These are phyloP conservation scores for Mnemiopsis leidyi DNA, from an alignment of 37 sponge, comb jelly and placozoan species.

Conservation along the genomic window DNA sequence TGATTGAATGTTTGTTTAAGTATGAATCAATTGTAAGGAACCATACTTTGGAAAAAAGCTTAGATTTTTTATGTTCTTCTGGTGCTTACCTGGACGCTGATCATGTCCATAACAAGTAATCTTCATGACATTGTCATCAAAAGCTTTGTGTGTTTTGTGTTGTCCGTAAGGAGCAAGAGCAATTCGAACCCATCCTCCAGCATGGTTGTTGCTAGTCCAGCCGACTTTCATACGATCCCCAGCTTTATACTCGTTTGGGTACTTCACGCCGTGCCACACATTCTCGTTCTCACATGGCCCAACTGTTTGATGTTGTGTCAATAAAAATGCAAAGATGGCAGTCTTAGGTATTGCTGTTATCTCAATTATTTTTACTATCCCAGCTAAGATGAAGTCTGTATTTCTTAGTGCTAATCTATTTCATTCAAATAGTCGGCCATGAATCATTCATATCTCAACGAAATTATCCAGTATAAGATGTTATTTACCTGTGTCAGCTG, in stretches of 20 bases:
- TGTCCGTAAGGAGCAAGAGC: constrained; percentile 20
- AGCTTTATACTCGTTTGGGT: constrained; percentile 30
- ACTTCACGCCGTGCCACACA: constrained; percentile 35
- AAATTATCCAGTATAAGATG: no score
- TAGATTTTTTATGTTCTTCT: not conserved
- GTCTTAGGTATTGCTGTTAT: no score
- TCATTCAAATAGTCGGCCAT: no score
- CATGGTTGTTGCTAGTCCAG: constrained; percentile 37
- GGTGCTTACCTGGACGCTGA: not conserved
- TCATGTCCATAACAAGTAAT: not conserved
- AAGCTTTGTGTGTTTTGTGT: constrained; percentile 6
- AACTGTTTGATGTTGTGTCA: not conserved
- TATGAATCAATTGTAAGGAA: no score
- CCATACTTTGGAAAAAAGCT: not conserved
- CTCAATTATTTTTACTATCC: no score
- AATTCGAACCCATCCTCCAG: constrained; percentile 11
- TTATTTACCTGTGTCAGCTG: constrained; percentile 4
- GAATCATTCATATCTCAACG: no score
- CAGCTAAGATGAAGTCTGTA: no score
- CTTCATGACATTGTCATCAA: constrained; percentile 39
- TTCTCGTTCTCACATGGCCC: constrained; percentile 18
- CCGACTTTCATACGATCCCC: constrained; percentile 2
- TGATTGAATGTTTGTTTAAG: no score
- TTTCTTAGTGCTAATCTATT: no score
- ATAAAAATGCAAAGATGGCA: no score